A percentile compares a stretch with the other conserved stretches of the same genome.
phyloP scores from a whole-genome alignment of 2,113 vertebrate species.

The Pluvialis apricaria region DNA sequence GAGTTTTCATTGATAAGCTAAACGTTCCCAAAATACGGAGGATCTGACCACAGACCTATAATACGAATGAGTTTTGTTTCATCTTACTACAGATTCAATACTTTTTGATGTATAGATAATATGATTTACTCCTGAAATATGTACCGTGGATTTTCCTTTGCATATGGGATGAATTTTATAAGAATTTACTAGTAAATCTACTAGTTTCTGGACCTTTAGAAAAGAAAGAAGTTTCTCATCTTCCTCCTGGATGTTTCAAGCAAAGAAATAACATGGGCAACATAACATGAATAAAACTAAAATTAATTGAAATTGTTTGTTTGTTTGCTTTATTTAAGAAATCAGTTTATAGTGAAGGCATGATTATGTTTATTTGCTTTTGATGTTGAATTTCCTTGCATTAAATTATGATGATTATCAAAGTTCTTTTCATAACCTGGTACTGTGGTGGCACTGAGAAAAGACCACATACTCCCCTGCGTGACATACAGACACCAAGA shows the following conservation, averaged over 20 bases:
- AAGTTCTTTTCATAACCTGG: neutral
- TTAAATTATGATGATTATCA: neutral
- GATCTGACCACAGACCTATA: neutral
- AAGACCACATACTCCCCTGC: neutral
- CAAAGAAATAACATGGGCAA: neutral
- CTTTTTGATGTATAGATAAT: neutral
- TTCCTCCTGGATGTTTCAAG: neutral
- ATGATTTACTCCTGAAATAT: neutral
- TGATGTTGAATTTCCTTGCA: neutral
- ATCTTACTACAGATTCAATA: neutral
- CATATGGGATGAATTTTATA: neutral
- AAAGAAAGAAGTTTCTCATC: neutral
- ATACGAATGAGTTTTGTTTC: neutral
- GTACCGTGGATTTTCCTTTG: neutral
- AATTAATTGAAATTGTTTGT: neutral
- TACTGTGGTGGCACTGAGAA: neutral
- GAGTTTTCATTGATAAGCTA: neutral
- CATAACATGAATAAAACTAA: neutral
- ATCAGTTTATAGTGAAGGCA: neutral
- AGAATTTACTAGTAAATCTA: neutral
- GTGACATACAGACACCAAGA: rapidly evolving
- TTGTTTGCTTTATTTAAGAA: neutral
- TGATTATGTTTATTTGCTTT: neutral
- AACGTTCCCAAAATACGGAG: neutral
- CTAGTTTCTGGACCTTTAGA: neutral